Base-by-base conservation (phyloP, 2,888 invertebrate species). In the Sarcophaga subvicina region DNA sequence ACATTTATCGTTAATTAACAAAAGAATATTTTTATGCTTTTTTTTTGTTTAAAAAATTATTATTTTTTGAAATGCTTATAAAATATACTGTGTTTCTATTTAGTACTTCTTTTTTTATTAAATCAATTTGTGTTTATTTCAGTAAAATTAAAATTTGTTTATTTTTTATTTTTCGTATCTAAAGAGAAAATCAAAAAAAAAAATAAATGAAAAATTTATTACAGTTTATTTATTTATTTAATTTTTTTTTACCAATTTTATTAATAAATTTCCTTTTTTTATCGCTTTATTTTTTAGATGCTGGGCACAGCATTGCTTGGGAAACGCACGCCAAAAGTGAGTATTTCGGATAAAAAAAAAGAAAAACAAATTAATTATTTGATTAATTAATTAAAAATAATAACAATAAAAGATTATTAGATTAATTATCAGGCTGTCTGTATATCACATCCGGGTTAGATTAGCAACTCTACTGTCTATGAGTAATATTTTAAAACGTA, bases 251-350 rank as follows among this genome's bases (percentile, higher is more conserved):
- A 17, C 47, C 17, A 73, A 54, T 12, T 25, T 63, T 72, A 67
- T 20, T 49, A 66, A 72, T 77, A 59, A 54, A 27, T 59, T 63
- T 37, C n/a, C 0, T 11, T 27, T 54, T 77, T 78, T 70, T 80
- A 62, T 75, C 59, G 37, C 25, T 63, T 85, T 79, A 69, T n/a
- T 79, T 91, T 91, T 12, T 90, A 93, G 93, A 93, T 93, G 93
- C 91, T 93, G 90, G 93, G 93, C 83, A 92, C 93, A 90, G 93
- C 93, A 88, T 90, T 93, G 91, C 90, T 93, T 86, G 93, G 93
- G 89, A 93, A 93, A 89, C 93, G 93, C 87, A 89, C 92, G 80
- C 90, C 92, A 79, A 93, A 93, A 91, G 93, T 93, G 90, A 91
- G 88, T 88, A 67, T 63, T 20, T 54, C 4, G 4, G 5, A 54